Percentiles rank a stretch among this genome's conserved stretches.
phyloP scores from a whole-genome alignment of 2,113 vertebrate species.

The Pelecanoides urinatrix region DNA sequence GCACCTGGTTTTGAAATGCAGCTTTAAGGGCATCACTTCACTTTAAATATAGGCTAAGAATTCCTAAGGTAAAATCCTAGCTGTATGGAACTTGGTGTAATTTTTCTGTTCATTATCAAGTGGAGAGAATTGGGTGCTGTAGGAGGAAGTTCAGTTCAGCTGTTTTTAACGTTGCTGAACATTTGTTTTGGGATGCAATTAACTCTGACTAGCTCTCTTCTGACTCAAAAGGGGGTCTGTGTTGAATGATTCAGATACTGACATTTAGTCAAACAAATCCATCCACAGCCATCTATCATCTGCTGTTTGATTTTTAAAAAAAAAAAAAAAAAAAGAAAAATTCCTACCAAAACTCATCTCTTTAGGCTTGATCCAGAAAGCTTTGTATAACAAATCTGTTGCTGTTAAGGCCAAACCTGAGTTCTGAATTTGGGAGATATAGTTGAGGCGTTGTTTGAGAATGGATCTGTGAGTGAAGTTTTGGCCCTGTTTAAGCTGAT shows the following conservation, averaged over 20 bases:
- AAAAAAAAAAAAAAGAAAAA: neutral
- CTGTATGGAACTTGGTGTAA: neutral
- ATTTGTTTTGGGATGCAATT: neutral
- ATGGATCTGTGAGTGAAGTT: neutral
- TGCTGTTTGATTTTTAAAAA: neutral
- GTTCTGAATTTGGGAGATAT: neutral
- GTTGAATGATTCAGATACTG: neutral
- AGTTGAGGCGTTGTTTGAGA: neutral
- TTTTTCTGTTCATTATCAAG: neutral
- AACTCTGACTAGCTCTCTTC: neutral
- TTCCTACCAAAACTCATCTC: fast-evolving
- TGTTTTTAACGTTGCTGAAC: neutral
- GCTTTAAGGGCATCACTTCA: neutral
- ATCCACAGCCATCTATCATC: neutral
- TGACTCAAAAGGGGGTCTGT: neutral
- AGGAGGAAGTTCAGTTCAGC: neutral
- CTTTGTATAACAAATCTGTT: neutral
- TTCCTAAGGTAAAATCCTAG: neutral
- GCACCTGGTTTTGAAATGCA: neutral
- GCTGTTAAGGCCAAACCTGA: neutral
- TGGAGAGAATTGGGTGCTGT: neutral
- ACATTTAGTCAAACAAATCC: neutral
- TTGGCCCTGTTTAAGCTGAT: neutral
- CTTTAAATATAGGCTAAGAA: neutral
- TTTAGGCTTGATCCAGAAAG: neutral